These are phyloP conservation scores for Salmo trutta DNA, from an alignment of 2,797 vertebrate species.

Conservation along the genomic window DNA sequence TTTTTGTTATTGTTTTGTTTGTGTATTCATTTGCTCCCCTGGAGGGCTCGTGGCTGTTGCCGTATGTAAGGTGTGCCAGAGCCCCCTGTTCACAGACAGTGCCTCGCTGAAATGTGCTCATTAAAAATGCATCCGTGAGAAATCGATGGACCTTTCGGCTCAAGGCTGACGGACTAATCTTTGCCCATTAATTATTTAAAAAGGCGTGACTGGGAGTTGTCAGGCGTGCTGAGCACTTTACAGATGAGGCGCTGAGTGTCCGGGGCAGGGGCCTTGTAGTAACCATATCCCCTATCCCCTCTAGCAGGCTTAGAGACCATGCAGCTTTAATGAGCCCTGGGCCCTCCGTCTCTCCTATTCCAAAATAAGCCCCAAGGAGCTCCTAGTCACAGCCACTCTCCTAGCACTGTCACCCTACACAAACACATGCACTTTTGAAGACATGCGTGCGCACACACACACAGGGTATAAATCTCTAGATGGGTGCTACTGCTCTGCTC, in stretches of 20 bases:
- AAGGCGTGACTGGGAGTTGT: slow-evolving; percentile 45
- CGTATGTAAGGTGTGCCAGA: slow-evolving; percentile 17
- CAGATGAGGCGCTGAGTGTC: slow-evolving; percentile 28
- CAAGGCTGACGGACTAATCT: slow-evolving; percentile 77
- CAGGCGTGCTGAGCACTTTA: slow-evolving; percentile 18
- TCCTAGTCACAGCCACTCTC: neutral
- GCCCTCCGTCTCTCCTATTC: slow-evolving; percentile 2
- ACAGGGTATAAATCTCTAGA: neutral
- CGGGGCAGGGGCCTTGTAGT: neutral
- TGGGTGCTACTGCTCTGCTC: neutral
- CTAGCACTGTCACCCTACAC: slow-evolving; percentile 27
- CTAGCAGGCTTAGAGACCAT: slow-evolving; percentile 64
- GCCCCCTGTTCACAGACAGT: slow-evolving; percentile 68
- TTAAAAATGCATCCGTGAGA: slow-evolving; percentile 79
- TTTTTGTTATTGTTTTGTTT: slow-evolving; percentile 54
- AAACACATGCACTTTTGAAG: slow-evolving; percentile 18
- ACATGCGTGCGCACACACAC: slow-evolving; percentile 17
- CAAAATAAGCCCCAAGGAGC: neutral
- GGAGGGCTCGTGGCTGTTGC: slow-evolving; percentile 28
- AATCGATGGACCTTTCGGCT: slow-evolving; percentile 77
- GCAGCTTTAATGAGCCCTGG: slow-evolving; percentile 75
- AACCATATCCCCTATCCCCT: slow-evolving; percentile 60
- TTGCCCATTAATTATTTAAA: slow-evolving; percentile 80
- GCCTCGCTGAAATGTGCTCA: slow-evolving; percentile 77
- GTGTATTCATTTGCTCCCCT: slow-evolving; percentile 73